These are phyloP conservation scores for Pocota personata DNA, from an alignment of 2,888 invertebrate genomes.

Conservation along the genomic window DNA sequence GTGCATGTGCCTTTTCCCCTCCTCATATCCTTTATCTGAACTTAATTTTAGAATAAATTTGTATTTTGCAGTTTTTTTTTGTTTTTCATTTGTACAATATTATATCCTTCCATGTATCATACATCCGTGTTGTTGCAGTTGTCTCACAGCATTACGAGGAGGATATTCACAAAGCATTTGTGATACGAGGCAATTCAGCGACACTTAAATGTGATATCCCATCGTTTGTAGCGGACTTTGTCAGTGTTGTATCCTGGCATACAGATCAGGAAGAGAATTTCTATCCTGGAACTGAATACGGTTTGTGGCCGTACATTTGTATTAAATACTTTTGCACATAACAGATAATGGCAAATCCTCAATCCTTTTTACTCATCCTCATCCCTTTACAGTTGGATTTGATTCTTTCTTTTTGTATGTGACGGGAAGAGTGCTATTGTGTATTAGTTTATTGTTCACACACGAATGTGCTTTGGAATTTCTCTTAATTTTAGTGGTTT, in stretches of 20 bases:
- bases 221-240: slow-evolving; percentile 96
- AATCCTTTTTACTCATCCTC: slow-evolving; percentile 28
- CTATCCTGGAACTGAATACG: slow-evolving; percentile 82
- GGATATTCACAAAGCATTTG: slow-evolving; percentile 96
- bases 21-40: slow-evolving; percentile 14
- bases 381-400: slow-evolving; percentile 40
- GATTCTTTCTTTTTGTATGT: background rate
- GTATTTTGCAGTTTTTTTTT: background rate
- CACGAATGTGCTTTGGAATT: background rate
- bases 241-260: slow-evolving; percentile 93
- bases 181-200: slow-evolving; percentile 94
- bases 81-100: background rate
- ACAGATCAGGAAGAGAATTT: slow-evolving; percentile 86
- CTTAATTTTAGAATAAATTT: slow-evolving; percentile 1
- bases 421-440: slow-evolving; percentile 13
- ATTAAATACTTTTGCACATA: slow-evolving; percentile 63
- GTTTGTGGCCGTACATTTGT: slow-evolving; percentile 78
- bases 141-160: slow-evolving; percentile 95
- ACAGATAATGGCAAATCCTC: slow-evolving; percentile 64
- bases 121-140: slow-evolving; percentile 84
- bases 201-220: slow-evolving; percentile 95
- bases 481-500: slow-evolving; percentile 87
- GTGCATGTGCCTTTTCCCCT: slow-evolving; percentile 34
- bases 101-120: slow-evolving; percentile 13
- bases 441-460: slow-evolving; percentile 10